Evolutionary conservation across 2,797 vertebrate genomes (phyloP).

Genomic region (Phrynocephalus guinanensis): DNA sequence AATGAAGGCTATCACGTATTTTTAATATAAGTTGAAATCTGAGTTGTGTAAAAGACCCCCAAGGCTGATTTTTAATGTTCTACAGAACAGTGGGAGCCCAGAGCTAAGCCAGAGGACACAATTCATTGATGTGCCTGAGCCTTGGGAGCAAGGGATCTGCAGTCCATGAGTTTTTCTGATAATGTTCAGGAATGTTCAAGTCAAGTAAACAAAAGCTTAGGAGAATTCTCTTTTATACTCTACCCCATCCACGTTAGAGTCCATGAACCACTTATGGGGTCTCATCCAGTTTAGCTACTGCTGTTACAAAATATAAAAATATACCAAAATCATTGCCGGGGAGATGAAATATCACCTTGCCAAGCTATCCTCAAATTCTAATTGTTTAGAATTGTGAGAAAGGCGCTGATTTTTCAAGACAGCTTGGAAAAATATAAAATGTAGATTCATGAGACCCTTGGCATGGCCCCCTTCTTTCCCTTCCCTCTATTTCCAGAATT

Average conservation of each 20-base stretch:
- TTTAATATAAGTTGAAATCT: not conserved
- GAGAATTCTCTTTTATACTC: not conserved
- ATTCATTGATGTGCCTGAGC: not conserved
- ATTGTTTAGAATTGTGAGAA: not conserved
- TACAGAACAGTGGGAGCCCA: not conserved
- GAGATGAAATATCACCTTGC: not conserved
- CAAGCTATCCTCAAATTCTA: not conserved
- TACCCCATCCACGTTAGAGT: too few species aligned
- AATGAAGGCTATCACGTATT: not conserved
- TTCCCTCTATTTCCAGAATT: too few species aligned
- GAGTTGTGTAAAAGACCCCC: not conserved
- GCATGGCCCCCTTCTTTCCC: too few species aligned
- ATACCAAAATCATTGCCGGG: not conserved
- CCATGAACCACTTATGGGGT: too few species aligned
- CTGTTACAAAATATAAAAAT: not conserved
- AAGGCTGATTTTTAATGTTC: not conserved
- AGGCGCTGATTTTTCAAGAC: not conserved
- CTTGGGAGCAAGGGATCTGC: not conserved
- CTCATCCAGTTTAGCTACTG: not conserved
- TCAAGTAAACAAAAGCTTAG: not conserved
- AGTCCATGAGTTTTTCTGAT: not conserved
- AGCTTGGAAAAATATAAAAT: not conserved
- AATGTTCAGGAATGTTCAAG: not conserved
- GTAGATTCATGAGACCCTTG: too few species aligned
- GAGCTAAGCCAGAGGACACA: not conserved